Evolutionary conservation across 1,140 invertebrate species (phyloP).

Genomic region (Sitophilus oryzae): DNA sequence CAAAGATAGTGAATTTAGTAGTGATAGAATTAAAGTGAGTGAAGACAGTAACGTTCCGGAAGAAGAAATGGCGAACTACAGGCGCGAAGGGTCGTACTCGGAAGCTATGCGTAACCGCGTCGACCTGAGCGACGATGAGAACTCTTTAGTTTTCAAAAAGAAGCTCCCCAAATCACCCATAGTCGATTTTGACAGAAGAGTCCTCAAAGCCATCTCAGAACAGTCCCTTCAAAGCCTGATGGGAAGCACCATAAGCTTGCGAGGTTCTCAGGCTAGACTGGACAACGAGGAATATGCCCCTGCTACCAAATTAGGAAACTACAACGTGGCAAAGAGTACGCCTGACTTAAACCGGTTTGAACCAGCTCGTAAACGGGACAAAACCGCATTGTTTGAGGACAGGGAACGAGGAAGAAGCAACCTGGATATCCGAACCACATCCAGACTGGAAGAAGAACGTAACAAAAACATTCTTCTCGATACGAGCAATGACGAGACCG

Average conservation of each 20-base stretch:
- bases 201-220: conserved; percentile 42
- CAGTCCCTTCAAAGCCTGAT: conserved; percentile 37
- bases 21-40: neutral
- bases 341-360: conserved; percentile 52
- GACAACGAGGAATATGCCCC: conserved; percentile 13
- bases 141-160: conserved; percentile 28
- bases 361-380: conserved; percentile 39
- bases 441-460: conserved; percentile 13
- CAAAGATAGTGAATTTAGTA: conserved; percentile 1
- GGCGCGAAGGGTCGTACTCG: conserved; percentile 40
- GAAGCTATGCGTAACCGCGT: conserved; percentile 41
- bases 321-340: conserved; percentile 48
- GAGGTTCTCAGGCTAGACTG: conserved; percentile 1
- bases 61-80: conserved; percentile 28
- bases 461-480: conserved; percentile 17
- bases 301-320: conserved; percentile 5
- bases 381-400: conserved; percentile 41
- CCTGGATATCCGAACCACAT: conserved; percentile 46
- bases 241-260: conserved; percentile 20
- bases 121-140: conserved; percentile 40
- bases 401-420: conserved; percentile 51
- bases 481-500: conserved; percentile 22
- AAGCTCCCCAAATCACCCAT: conserved; percentile 34
- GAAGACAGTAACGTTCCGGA: conserved; percentile 8
- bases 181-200: conserved; percentile 35